Base-by-base conservation (phyloP, 2,888 invertebrate species). In the Lochmaea capreae region DNA sequence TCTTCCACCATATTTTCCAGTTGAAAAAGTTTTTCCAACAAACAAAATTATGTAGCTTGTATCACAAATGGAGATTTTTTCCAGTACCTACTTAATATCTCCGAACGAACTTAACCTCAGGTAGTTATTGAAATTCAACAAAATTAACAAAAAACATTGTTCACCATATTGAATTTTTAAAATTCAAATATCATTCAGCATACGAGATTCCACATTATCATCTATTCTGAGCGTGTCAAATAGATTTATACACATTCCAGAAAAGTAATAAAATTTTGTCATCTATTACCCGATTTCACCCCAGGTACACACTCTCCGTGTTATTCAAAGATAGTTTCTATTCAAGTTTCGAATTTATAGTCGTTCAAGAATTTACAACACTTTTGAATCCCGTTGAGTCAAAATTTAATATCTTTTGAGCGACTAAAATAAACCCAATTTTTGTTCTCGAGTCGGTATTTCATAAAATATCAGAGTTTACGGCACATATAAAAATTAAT, bases 281-380 rank as follows among this genome's bases (percentile, higher is more conserved):
- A 63, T 69, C 63, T 69, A 69, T 69, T 69, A 69, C 63, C 69
- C 54, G 62, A 54, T 42, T 69, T 39, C 52, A 62, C 63, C 14
- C 59, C 49, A 46, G 61, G 68, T 61, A 68, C 43, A 68, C 61
- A 61, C 61, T 33, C 39, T 52, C 39, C 66, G 57, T 68, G 61
- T 69, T 69, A 69, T 69, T 69, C 62, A 39, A 57, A 69, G 52
- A 62, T 62, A 62, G 39, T 69, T 69, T 54, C 69, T 69, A 69
- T 69, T 62, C 69, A 63, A 63, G 61, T 39, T 62, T 39, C 14
- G 54, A 63, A 69, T 63, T 69, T 63, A 62, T 69, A 69, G 33
- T 59, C 59, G 59, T 59, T 49, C 42, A 43, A 46, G 49, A 63
- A 63, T 69, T 69, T 69, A 69, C 63, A 49, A 69, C 22, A 69